Evolutionary conservation across 2,797 vertebrate genomes (phyloP), one percentile per base, ranked within the genome.

Genomic region (Percopsis omiscomaycus): DNA sequence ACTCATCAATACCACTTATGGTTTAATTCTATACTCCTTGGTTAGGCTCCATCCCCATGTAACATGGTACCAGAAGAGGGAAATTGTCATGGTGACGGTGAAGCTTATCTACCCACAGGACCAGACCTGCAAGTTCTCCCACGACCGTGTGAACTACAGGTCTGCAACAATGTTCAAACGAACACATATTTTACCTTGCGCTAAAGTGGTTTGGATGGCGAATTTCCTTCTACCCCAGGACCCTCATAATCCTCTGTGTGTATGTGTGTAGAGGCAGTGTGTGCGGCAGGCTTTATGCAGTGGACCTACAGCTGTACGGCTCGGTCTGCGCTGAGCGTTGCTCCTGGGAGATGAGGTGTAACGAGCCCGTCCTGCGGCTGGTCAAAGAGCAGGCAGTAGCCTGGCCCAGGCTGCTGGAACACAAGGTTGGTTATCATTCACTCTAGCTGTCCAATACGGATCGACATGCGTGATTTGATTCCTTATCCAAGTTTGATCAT

Each of bases 61-160:
- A 2, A 83, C 66, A 46, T 94, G 93, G 93, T 88, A 87, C 77
- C 89, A 93, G 77, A 89, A 71, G 0, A 42, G 59, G 0, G 66
- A 84, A 32, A 59, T 49, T 0, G 73, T 89, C 2, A 76, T 68
- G 0, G 22, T 91, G 1, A 88, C 67, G 0, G 55, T 93, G 62
- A 91, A 91, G 75, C 83, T 93, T 65, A 68, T 10, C 11, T 85
- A 79, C 65, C 90, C 91, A 0, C 73, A 84, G 69, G 67, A 28
- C 47, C 92, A 92, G 73, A 55, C 58, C 76, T 92, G 90, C 49
- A 63, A 82, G 3, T 92, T 93, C 83, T 82, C 66, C 71, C 44
- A 75, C 0, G 82, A 90, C 73, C 29, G 82, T 49, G 86, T 91
- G 0, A n/a, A 86, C 3, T 93, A 92, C 89, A 93, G 92, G 92